Conservation (phyloP, 2,888 invertebrate genomes). For the Hirtodrosophila confusa region DNA sequence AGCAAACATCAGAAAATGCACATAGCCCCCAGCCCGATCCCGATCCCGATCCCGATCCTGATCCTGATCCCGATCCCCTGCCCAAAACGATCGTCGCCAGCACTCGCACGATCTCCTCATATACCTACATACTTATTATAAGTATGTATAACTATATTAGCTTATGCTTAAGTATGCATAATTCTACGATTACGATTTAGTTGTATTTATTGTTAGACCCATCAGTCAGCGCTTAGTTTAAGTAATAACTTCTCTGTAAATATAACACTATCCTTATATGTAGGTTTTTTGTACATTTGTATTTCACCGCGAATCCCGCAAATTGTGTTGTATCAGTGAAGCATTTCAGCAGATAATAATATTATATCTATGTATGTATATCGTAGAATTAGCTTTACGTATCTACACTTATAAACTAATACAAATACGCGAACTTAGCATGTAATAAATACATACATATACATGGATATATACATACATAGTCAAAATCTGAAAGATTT, state of each 20-base stretch:
- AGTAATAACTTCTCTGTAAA: slow-evolving; percentile 35
- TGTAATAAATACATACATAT: slow-evolving; percentile 12
- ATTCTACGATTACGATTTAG: slow-evolving; percentile 37
- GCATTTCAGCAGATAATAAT: slow-evolving; percentile 56
- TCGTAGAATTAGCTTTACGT: slow-evolving; percentile 44
- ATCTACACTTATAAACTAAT: slow-evolving; percentile 21
- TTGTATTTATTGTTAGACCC: slow-evolving; percentile 36
- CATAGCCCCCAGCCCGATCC: slow-evolving; percentile 11
- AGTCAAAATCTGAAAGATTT: slow-evolving; percentile 77
- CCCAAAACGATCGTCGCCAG: slow-evolving; percentile 38
- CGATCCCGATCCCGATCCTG: not conserved
- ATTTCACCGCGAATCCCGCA: slow-evolving; percentile 18
- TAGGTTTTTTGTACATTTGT: slow-evolving; percentile 45
- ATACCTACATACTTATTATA: slow-evolving; percentile 4
- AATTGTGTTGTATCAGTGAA: slow-evolving; percentile 64
- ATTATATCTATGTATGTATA: slow-evolving; percentile 25
- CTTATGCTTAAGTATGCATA: slow-evolving; percentile 21
- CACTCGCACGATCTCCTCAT: slow-evolving; percentile 36
- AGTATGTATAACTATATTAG: slow-evolving; percentile 9
- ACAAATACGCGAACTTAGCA: slow-evolving; percentile 30
- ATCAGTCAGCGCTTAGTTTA: slow-evolving; percentile 32
- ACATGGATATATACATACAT: slow-evolving; percentile 39
- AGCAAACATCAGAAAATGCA: slow-evolving; percentile 65
- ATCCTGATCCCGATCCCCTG: not conserved
- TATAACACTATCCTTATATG: slow-evolving; percentile 21